phyloP scores from a whole-genome alignment of 2,888 invertebrate genomes.

The Bimastos eiseni region DNA sequence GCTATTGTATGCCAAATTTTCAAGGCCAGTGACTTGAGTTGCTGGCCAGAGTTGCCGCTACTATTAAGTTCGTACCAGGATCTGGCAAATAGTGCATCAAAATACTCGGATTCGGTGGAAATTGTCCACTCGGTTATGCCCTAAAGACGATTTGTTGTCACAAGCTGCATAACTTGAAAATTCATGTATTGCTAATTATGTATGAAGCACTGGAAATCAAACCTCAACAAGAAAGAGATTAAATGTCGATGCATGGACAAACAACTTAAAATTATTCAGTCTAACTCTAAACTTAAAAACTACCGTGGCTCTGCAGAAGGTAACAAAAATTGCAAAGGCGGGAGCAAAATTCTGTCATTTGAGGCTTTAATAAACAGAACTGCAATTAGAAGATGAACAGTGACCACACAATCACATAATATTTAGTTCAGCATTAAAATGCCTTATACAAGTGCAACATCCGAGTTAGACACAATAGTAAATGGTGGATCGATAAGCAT shows the following conservation, averaged over 20 bases:
- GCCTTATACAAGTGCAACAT: neutral
- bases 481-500: neutral
- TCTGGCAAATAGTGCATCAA: no score
- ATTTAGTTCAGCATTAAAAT: neutral
- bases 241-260: neutral
- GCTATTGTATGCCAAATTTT: no score
- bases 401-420: neutral
- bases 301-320: neutral
- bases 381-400: neutral
- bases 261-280: neutral
- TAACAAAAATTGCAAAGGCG: neutral
- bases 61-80: no score
- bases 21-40: no score
- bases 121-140: no score
- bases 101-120: no score
- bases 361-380: neutral
- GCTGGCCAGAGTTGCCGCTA: no score
- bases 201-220: neutral
- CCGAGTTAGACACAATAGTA: neutral
- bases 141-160: no score
- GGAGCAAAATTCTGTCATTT: neutral
- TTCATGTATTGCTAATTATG: no score
- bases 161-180: neutral
- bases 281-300: neutral
- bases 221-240: neutral